phyloP scores from a whole-genome alignment of 2,888 invertebrate genomes.

The Epiblema foenella region DNA sequence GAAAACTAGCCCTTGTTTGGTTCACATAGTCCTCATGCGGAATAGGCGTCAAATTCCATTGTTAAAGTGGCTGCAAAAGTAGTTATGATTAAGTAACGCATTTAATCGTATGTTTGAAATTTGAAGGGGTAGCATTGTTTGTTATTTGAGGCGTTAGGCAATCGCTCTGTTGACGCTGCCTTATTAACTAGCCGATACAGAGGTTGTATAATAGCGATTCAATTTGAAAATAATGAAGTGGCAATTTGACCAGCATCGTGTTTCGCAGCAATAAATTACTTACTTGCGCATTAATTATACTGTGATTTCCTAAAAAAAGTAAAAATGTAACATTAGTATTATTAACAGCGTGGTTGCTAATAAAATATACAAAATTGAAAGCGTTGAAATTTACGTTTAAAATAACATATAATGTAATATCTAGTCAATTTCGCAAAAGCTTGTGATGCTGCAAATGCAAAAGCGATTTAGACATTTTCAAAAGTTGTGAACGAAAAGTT shows the following conservation, averaged over 20 bases:
- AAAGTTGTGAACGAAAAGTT: too few relatives aligned
- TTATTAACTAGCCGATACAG: constrained; percentile 20
- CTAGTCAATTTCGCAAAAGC: too few relatives aligned
- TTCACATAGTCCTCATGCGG: background rate
- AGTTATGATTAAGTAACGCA: constrained; percentile 32
- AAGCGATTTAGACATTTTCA: too few relatives aligned
- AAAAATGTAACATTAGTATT: background rate
- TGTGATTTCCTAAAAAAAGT: background rate
- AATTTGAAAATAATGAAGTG: constrained; percentile 13
- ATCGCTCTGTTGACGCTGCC: constrained; percentile 17
- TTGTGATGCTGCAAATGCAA: too few relatives aligned
- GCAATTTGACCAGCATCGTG: background rate
- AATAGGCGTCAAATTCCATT: too few relatives aligned
- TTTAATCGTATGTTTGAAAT: constrained; percentile 37
- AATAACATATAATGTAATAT: too few relatives aligned
- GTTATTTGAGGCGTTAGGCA: constrained; percentile 33
- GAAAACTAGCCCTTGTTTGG: background rate
- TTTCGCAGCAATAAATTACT: background rate
- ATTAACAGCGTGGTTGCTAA: background rate
- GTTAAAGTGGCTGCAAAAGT: constrained; percentile 4
- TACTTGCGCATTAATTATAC: background rate
- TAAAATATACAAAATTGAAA: background rate
- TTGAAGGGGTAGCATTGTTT: constrained; percentile 38
- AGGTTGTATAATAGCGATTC: constrained; percentile 24
- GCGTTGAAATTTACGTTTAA: background rate